phyloP scores from a whole-genome alignment of 2,113 vertebrate genomes.

The Saimiri boliviensis region DNA sequence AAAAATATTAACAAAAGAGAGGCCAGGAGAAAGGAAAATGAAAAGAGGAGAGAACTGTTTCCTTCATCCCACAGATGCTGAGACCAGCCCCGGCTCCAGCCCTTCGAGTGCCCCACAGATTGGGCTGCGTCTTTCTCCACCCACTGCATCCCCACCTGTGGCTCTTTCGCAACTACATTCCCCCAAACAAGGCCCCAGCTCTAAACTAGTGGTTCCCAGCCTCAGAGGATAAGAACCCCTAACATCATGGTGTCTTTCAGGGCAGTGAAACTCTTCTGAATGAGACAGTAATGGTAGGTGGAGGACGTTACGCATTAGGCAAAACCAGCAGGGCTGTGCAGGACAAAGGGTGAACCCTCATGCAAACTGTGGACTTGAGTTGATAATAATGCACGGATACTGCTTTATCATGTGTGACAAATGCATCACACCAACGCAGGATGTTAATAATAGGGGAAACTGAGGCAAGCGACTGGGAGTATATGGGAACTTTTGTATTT shows the following conservation, averaged over 20 bases:
- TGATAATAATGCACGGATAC: neutral
- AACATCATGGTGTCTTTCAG: neutral
- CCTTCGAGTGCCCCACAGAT: no score
- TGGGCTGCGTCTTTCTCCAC: no score
- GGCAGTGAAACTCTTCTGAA: neutral
- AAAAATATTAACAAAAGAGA: neutral
- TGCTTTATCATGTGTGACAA: neutral
- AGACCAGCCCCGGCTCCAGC: neutral
- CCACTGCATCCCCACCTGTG: neutral
- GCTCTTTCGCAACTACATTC: neutral
- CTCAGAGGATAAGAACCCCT: neutral
- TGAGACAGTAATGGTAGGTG: neutral
- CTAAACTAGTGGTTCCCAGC: neutral
- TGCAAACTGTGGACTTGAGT: neutral
- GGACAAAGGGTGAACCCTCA: accelerated
- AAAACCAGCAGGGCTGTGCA: neutral
- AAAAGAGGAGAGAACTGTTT: neutral
- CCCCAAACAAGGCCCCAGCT: neutral
- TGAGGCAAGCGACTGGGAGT: neutral
- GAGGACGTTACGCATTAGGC: neutral
- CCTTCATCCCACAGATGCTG: no score
- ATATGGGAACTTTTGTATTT: neutral
- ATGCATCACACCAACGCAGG: no score
- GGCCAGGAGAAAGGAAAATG: neutral
- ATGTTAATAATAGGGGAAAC: neutral